These are phyloP conservation scores for Mus minutoides DNA, from an alignment of 2,797 vertebrate species.

Conservation along the genomic window DNA sequence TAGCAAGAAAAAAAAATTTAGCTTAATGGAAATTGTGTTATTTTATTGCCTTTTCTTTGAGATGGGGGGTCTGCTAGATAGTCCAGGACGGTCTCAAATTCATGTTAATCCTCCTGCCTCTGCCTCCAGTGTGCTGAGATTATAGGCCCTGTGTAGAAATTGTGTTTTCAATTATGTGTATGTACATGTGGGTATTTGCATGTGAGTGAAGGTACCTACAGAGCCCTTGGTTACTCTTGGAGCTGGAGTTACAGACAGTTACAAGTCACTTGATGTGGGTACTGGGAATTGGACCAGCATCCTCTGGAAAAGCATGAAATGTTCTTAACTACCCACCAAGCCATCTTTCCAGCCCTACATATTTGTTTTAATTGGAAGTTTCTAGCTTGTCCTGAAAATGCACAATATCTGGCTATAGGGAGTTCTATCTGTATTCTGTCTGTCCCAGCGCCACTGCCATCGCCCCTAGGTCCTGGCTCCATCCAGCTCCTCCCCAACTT, in stretches of 20 bases:
- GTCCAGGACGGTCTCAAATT: background rate
- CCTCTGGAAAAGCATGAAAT: background rate
- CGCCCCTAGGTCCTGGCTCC: accelerated
- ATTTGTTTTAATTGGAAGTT: background rate
- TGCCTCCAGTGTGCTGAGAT: background rate
- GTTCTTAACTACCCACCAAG: background rate
- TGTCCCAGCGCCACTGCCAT: background rate
- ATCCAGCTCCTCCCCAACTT: background rate
- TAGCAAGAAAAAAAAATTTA: background rate
- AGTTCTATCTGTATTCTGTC: background rate
- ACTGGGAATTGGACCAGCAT: background rate
- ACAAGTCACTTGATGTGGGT: background rate
- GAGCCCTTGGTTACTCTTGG: background rate
- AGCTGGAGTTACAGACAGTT: background rate
- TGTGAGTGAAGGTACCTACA: no score
- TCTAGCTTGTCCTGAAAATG: slow-evolving; percentile 30
- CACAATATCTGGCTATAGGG: background rate
- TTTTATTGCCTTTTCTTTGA: background rate
- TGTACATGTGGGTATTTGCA: no score
- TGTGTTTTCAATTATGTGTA: background rate
- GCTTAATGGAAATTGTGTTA: background rate
- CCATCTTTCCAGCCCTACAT: background rate
- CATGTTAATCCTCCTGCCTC: background rate
- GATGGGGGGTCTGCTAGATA: background rate
- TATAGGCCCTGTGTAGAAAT: background rate